Evolutionary conservation across 2,888 invertebrate species (phyloP).

Genomic region (Cancer borealis): DNA sequence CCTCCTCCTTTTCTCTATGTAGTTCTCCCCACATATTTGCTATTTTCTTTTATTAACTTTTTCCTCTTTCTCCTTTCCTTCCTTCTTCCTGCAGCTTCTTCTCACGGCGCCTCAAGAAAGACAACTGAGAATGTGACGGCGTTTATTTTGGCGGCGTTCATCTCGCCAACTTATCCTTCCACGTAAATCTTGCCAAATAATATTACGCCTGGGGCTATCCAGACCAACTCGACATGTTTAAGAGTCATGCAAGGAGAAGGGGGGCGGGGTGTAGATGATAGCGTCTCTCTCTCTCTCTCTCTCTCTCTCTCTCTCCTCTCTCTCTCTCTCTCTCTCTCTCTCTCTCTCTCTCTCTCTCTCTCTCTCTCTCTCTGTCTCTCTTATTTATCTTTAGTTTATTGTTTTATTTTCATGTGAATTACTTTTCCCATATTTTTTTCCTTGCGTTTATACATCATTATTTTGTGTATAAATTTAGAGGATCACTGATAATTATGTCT

Average conservation of each 20-base stretch:
- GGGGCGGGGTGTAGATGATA: not conserved
- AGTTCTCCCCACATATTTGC: not conserved
- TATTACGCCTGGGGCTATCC: constrained; percentile 44
- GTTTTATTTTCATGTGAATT: not conserved
- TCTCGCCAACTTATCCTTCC: constrained; percentile 47
- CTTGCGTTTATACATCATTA: not conserved
- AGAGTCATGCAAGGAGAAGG: constrained; percentile 50
- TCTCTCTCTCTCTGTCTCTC: constrained; percentile 22
- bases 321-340: constrained; percentile 54
- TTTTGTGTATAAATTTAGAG: not conserved
- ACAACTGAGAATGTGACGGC: not conserved
- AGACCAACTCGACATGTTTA: constrained; percentile 60
- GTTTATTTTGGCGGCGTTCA: constrained; percentile 39
- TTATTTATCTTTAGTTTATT: not conserved
- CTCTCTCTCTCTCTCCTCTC: constrained; percentile 51
- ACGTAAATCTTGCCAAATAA: constrained; percentile 61
- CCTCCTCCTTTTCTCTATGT: not conserved
- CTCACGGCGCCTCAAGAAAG: not conserved
- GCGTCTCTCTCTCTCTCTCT: constrained; percentile 36
- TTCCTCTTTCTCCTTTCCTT: not conserved
- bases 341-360: constrained; percentile 43
- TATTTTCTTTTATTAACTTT: not conserved
- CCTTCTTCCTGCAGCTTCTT: constrained; percentile 7
- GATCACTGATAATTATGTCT: not conserved
- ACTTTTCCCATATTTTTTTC: not conserved